Base-by-base conservation (phyloP, 2,113 vertebrate species). In the Engystomops pustulosus region DNA sequence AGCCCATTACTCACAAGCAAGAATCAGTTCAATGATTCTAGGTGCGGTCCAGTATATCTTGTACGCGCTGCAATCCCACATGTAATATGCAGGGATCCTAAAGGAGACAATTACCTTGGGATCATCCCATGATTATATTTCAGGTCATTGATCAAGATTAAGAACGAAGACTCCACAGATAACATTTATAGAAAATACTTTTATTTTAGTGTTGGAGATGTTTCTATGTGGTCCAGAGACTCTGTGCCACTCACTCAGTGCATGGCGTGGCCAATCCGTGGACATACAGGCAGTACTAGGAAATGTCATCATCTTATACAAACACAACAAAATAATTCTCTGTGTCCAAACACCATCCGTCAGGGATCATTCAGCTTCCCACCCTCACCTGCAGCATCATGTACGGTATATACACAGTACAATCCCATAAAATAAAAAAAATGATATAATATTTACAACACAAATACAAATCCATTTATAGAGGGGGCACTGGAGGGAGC, bases 371-470 rank as follows among this genome's bases (percentile, higher is more conserved):
- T 58, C 74, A 55, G 10, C 20, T n/a, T 5, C 72, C 45, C 47
- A 20, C 11, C 18, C 74, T 38, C 74, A 36, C 32, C 47, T 34
- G 45, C 17, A 55, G 11, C 11, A n/a, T 20, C 47, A 55, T 7
- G 18, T 76, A 58, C 20, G 58, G 51, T 32, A 49, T 36, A 30
- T 55, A 55, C 49, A 34, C 7, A n/a, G 17, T n/a, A 49, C 30
- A 55, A 27, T 9, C 34, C 23, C 9, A 18, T 14, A 55, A 53
- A 55, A 76, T 36, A 51, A 76, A 55, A 65, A 65, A 30, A 32
- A 32, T n/a, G 44, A 76, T 76, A 76, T 58, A 58, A 55, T 77
- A 77, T 77, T 58, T 77, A 77, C 74, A 77, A 34, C 49, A 77
- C 74, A 77, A 77, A 77, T 77, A 76, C 47, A 76, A 34, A 55